phyloP scores from a whole-genome alignment of 2,797 vertebrate genomes.

The Anolis apletophallus region DNA sequence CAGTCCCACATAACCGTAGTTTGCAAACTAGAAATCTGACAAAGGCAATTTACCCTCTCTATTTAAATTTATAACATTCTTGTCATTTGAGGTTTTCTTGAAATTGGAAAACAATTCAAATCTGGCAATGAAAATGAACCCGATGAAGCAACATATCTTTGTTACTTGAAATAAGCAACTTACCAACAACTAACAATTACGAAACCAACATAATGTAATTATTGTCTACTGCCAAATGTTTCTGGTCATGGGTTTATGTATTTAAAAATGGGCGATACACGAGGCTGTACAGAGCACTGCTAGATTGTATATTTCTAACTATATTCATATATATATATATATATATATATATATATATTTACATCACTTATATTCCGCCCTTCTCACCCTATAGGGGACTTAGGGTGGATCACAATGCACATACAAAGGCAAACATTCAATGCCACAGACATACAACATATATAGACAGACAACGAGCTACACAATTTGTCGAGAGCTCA shows the following conservation, averaged over 20 bases:
- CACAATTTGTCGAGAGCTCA: too few species aligned
- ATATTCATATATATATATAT: neutral
- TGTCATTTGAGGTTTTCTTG: slow-evolving; percentile 83
- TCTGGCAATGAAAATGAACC: slow-evolving; percentile 79
- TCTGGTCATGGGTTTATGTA: slow-evolving; percentile 68
- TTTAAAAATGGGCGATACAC: slow-evolving; percentile 25
- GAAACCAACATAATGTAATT: slow-evolving; percentile 81
- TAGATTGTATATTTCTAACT: neutral
- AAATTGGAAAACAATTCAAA: slow-evolving; percentile 85
- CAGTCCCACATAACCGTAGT: slow-evolving; percentile 69
- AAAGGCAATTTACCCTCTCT: slow-evolving; percentile 80
- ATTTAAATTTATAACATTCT: slow-evolving; percentile 82
- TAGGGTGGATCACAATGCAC: too few species aligned
- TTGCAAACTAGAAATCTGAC: slow-evolving; percentile 80
- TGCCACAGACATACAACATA: too few species aligned
- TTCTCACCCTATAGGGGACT: too few species aligned
- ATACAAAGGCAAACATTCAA: too few species aligned
- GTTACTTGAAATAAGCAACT: slow-evolving; percentile 30
- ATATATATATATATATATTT: too few species aligned
- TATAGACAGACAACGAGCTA: too few species aligned
- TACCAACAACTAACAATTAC: slow-evolving; percentile 73
- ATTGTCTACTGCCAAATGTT: slow-evolving; percentile 78
- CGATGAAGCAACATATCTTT: slow-evolving; percentile 79
- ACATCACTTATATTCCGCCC: too few species aligned
- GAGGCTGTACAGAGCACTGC: neutral